Evolutionary conservation across 2,113 vertebrate species (phyloP), one percentile per base, ranked within the genome.

Genomic region (Genyomyrus donnyi): DNA sequence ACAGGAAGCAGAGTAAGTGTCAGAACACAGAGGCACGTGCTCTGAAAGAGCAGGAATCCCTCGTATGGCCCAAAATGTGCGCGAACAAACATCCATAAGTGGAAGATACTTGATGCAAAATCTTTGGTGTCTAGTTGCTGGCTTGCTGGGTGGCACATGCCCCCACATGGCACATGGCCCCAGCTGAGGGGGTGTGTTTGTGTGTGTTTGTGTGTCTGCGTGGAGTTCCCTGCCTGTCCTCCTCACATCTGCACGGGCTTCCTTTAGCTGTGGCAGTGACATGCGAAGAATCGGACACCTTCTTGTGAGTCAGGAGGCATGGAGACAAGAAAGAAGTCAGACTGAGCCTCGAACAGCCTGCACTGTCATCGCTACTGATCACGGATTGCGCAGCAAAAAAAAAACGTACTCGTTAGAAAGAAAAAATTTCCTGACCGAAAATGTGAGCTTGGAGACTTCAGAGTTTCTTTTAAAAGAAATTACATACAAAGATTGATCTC

Each of bases 401-500:
- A 19, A 84, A 84, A 42, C 39, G 7, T 24, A 66, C 27, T 15
- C 31, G 35, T 45, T n/a, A 66, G 24, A 52, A 24, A 24, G 21
- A 45, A 66, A 58, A 88, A n/a, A 77, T 77, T 62, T 88, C 52
- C 17, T 0, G 13, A 66, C 8, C 2, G 17, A 46, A 45, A 62
- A 45, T 46, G 19, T 62, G 56, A 58, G 53, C 35, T 45, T 50
- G 39, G 53, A 35, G 48, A 17, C 85, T 42, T 31, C 53, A 52
- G 85, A 87, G n/a, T 87, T 31, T 50, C n/a, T 31, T 52, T 52
- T 35, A 39, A 87, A 21, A 46, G 35, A 88, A 66, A 62, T 53
- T 31, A 39, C 27, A 62, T 52, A 53, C 83, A 9, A 53, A 89
- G 88, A 89, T 89, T 89, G 70, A 89, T 89, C 53, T 89, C 24